Evolutionary conservation across 2,113 vertebrate species (phyloP), one percentile per base, ranked within the genome.

Genomic region (Pardalotus punctatus): DNA sequence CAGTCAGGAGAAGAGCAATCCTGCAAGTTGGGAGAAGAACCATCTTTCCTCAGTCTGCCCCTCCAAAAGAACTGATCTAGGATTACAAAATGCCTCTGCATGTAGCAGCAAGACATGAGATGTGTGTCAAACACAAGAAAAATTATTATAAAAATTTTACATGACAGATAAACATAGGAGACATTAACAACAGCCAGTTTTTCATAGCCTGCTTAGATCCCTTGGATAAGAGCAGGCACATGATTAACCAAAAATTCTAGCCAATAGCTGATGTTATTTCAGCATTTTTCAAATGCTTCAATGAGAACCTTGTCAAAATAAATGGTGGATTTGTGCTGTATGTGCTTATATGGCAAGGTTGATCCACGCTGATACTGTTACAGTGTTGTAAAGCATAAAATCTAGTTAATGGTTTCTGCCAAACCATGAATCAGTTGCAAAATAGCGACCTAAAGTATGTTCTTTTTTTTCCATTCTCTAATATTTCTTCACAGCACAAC

Each of bases 391-490:
- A 97, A 97, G 97, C 97, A 97, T 97, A 97, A 98, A 97, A 98
- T 98, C 97, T 84, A 97, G 97, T 97, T 97, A 96, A 88, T 80
- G 45, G 79, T 66, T 95, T 89, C 91, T 98, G 98, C 98, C 98
- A 98, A 98, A 95, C 86, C 97, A 97, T 98, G 98, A 98, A 98
- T 98, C 98, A 98, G 97, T 97, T 96, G 91, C 94, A 96, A 97
- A 97, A 96, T 95, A 96, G 97, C 21, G 80, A 97, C 97, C 97
- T 94, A 92, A 97, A 96, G 93, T 94, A 96, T 96, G 96, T 77
- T 97, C 95, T 97, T 97, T 98, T 98, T 98, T 98, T 98, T 98
- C 98, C 98, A 98, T 98, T 98, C 97, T 97, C 97, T 98, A 98
- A 98, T 98, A 98, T 97, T 97, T 98, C 97, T 98, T 96, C 96